Evolutionary conservation across 92 coral and sea anemone genomes (phyloP).

Genomic region (Meandrina meandrites): DNA sequence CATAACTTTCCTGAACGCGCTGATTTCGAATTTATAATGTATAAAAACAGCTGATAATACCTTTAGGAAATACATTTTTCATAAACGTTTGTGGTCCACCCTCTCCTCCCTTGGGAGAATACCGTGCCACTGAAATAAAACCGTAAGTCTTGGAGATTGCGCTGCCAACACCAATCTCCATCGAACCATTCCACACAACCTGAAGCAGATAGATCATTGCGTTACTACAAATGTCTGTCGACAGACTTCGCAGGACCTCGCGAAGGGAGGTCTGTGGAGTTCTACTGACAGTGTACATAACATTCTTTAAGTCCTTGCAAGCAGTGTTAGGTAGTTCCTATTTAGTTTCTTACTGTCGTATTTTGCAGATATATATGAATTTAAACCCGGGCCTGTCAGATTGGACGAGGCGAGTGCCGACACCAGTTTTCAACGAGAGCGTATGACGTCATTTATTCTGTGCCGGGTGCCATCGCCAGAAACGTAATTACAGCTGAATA

Average conservation of each 20-base stretch:
- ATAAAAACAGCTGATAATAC: slow-evolving; percentile 22
- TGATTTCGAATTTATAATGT: not conserved
- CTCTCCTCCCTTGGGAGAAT: slow-evolving; percentile 72
- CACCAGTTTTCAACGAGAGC: not conserved
- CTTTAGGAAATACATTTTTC: slow-evolving; percentile 70
- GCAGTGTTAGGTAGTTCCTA: not conserved
- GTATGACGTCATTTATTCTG: not conserved
- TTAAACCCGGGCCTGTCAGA: not conserved
- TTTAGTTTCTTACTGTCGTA: not conserved
- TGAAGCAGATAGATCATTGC: slow-evolving; percentile 1
- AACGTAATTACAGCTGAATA: too few species aligned
- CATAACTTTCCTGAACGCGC: not conserved
- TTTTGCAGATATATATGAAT: not conserved
- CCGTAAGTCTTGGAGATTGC: slow-evolving; percentile 78
- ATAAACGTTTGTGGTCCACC: slow-evolving; percentile 60
- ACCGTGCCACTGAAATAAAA: slow-evolving; percentile 87
- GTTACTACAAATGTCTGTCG: not conserved
- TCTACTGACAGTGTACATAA: too few species aligned
- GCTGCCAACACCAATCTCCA: slow-evolving; percentile 87
- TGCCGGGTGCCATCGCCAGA: not conserved
- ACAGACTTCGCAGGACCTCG: not conserved
- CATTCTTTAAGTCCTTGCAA: too few species aligned
- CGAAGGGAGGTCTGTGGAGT: not conserved
- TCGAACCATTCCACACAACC: slow-evolving; percentile 89
- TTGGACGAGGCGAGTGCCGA: not conserved